Conservation (phyloP, 92 coral and sea anemone genomes). For the Palythoa caribaeorum region DNA sequence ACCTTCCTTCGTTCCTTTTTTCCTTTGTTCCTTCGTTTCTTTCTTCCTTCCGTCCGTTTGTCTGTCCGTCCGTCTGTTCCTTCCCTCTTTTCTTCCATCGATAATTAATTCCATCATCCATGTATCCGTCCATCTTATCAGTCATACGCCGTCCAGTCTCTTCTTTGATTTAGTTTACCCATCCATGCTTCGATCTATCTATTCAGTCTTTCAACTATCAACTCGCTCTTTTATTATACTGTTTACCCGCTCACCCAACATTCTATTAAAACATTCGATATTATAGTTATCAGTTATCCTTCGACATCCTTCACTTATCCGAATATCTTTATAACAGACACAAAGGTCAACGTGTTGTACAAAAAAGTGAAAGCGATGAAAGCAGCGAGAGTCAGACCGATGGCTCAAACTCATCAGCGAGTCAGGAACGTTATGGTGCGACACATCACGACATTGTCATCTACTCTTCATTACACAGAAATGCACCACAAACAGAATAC, state of each 20-base stretch:
- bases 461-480: slow-evolving; percentile 31
- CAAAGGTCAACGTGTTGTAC: neutral
- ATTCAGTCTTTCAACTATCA: neutral
- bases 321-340: neutral
- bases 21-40: neutral
- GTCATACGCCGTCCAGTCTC: neutral
- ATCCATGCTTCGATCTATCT: neutral
- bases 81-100: neutral
- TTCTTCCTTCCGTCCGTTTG: neutral
- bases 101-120: neutral
- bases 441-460: neutral
- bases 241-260: neutral
- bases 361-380: neutral
- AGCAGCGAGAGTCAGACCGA: neutral
- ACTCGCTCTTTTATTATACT: neutral
- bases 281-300: neutral
- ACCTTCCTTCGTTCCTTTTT: no score
- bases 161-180: neutral
- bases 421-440: neutral
- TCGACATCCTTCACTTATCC: neutral
- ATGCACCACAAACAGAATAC: slow-evolving; percentile 20
- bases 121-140: neutral
- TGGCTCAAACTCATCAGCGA: neutral
- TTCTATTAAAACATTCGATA: neutral
- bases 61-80: neutral